These are phyloP conservation scores for Ammodramus savannarum DNA, from an alignment of 2,113 vertebrate genomes.

Conservation along the genomic window DNA sequence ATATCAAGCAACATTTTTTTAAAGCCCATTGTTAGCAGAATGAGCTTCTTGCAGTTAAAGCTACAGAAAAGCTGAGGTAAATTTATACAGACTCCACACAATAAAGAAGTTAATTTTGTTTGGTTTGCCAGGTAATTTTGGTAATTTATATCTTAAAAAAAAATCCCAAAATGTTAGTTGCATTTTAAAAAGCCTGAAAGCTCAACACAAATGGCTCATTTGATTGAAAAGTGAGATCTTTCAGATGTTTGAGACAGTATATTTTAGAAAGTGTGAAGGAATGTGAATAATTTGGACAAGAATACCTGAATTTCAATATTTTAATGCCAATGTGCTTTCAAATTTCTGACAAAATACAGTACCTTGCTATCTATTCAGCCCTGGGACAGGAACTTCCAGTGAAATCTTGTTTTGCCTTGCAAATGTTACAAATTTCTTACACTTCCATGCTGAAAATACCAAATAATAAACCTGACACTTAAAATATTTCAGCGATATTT, in stretches of 20 bases:
- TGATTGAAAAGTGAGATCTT: neutral
- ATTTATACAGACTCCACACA: neutral
- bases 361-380: neutral
- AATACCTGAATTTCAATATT: neutral
- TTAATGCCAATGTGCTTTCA: neutral
- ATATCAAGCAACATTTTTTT: neutral
- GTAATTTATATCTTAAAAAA: neutral
- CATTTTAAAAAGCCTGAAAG: neutral
- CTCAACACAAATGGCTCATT: neutral
- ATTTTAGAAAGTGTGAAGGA: neutral
- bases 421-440: neutral
- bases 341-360: neutral
- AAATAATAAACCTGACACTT: neutral
- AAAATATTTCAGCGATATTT: neutral
- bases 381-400: neutral
- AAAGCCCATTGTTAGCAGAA: neutral
- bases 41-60: neutral
- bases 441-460: neutral
- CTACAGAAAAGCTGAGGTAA: neutral
- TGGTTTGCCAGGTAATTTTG: neutral
- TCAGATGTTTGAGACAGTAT: neutral
- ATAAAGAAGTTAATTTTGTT: neutral
- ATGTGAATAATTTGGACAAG: neutral
- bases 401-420: neutral
- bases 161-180: neutral